Evolutionary conservation across 2,113 vertebrate genomes (phyloP).

Genomic region (Urocolius indicus): DNA sequence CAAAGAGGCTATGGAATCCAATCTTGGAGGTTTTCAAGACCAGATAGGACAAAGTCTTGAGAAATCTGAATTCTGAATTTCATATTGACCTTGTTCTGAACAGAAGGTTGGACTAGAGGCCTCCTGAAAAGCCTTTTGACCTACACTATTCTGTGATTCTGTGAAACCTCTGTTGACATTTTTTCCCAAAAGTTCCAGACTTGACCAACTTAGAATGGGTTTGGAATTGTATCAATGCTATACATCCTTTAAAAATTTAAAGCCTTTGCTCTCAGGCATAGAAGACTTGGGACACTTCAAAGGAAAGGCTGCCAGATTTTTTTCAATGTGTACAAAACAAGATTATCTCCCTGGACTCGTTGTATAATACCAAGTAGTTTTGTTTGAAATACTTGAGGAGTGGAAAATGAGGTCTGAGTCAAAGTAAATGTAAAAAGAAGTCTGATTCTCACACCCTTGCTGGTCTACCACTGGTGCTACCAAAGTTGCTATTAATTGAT

Average conservation of each 20-base stretch:
- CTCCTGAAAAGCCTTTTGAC: neutral
- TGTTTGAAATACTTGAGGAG: neutral
- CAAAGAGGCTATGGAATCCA: neutral
- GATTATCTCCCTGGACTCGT: neutral
- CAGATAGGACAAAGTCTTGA: neutral
- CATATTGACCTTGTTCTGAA: neutral
- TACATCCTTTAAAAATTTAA: neutral
- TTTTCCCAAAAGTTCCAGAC: neutral
- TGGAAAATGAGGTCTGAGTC: neutral
- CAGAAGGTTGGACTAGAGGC: neutral
- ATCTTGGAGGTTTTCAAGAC: neutral
- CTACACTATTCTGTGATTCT: neutral
- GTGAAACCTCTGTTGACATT: neutral
- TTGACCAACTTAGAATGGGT: neutral
- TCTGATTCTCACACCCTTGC: neutral
- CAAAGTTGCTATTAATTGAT: neutral
- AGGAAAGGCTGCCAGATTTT: neutral
- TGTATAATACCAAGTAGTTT: neutral
- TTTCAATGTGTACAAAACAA: conserved; percentile 12
- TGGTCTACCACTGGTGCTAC: neutral
- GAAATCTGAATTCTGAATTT: neutral
- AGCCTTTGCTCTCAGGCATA: neutral
- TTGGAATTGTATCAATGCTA: neutral
- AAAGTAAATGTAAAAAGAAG: neutral
- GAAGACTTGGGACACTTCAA: neutral